Evolutionary conservation across 2,888 invertebrate genomes (phyloP).

Genomic region (Holacanthella duospinosa): DNA sequence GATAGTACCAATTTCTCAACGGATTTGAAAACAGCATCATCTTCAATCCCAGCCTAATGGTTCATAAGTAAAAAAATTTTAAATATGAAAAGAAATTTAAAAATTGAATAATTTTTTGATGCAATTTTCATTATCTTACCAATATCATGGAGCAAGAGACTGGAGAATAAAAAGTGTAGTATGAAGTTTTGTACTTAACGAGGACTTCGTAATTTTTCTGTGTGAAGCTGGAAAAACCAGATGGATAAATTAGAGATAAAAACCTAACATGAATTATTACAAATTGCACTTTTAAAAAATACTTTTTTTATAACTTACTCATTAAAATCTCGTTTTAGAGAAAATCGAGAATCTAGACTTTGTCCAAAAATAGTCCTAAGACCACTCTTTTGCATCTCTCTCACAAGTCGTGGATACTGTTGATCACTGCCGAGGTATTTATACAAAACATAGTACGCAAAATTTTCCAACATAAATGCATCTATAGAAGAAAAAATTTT

Average conservation of each 20-base stretch:
- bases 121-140: constrained; percentile 62
- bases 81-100: constrained; percentile 36
- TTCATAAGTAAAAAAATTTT: constrained; percentile 25
- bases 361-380: constrained; percentile 47
- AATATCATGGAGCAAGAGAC: constrained; percentile 77
- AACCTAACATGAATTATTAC: not conserved
- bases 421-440: constrained; percentile 42
- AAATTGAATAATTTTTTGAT: constrained; percentile 13
- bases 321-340: not conserved
- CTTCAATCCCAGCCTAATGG: constrained; percentile 55
- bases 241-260: not conserved
- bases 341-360: constrained; percentile 43
- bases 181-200: constrained; percentile 82
- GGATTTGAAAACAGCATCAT: constrained; percentile 69
- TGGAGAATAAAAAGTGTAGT: constrained; percentile 87
- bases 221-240: constrained; percentile 50
- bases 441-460: constrained; percentile 43
- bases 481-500: constrained; percentile 31
- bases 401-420: constrained; percentile 44
- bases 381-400: constrained; percentile 45
- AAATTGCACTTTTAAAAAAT: not conserved
- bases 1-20: constrained; percentile 75
- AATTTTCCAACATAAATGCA: constrained; percentile 44
- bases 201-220: constrained; percentile 77
- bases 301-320: not conserved